A percentile compares a stretch with the other conserved stretches of the same genome.
Evolutionary conservation across 1,140 invertebrate genomes (phyloP).

Genomic region (Pachypsylla venusta): DNA sequence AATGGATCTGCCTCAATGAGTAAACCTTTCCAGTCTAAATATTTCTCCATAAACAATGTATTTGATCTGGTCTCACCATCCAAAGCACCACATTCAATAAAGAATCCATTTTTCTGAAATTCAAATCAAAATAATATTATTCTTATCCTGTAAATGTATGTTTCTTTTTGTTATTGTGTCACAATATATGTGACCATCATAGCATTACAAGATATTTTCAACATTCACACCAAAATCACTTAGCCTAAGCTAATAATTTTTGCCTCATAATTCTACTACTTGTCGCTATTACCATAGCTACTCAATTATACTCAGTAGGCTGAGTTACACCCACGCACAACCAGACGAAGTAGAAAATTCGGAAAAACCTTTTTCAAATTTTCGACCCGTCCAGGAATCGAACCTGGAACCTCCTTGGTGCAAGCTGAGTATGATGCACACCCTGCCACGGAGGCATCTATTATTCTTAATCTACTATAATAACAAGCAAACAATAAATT

Average conservation of each 20-base stretch:
- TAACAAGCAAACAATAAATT: too few relatives aligned
- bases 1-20: conserved; percentile 38
- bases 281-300: too few relatives aligned
- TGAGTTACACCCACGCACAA: too few relatives aligned
- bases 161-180: neutral
- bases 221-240: neutral
- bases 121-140: conserved; percentile 12
- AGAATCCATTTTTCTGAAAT: conserved; percentile 35
- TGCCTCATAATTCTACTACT: conserved; percentile 4
- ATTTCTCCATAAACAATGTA: conserved; percentile 34
- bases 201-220: neutral
- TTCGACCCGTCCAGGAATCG: too few relatives aligned
- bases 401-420: too few relatives aligned
- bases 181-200: neutral
- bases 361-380: too few relatives aligned
- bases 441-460: too few relatives aligned
- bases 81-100: conserved; percentile 37
- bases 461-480: too few relatives aligned
- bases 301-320: too few relatives aligned
- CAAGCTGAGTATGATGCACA: too few relatives aligned
- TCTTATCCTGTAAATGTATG: conserved; percentile 6
- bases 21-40: conserved; percentile 34
- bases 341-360: too few relatives aligned
- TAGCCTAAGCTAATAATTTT: conserved; percentile 5
- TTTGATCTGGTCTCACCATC: conserved; percentile 38